Percentiles rank a stretch among this genome's conserved stretches.
Conservation (phyloP, 2,888 invertebrate genomes). For the Odontocerum albicorne region DNA sequence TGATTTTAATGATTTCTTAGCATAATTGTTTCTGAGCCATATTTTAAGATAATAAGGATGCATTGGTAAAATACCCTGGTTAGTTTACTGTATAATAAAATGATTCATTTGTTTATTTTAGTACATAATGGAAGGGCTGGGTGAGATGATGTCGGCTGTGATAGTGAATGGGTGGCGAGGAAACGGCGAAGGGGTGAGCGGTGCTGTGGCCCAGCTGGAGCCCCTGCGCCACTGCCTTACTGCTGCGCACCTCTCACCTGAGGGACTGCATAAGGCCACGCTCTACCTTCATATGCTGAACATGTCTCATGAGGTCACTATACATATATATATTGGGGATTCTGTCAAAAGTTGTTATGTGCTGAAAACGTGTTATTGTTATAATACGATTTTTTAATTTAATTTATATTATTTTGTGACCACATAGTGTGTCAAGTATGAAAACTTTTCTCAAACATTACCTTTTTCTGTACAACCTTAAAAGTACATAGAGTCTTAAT, state of each 20-base stretch:
- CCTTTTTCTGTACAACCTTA: too few species aligned
- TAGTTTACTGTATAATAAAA: not conserved
- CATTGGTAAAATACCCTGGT: not conserved
- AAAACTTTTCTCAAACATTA: too few species aligned
- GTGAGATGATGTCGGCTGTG: conserved; percentile 77
- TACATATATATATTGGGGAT: not conserved
- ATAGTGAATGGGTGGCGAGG: conserved; percentile 44
- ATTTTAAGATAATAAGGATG: too few species aligned
- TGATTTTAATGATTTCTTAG: too few species aligned
- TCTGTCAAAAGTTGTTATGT: too few species aligned
- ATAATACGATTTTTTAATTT: not conserved
- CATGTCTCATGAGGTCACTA: conserved; percentile 73
- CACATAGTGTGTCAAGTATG: not conserved
- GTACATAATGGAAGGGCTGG: conserved; percentile 91
- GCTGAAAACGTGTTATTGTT: not conserved
- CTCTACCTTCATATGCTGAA: conserved; percentile 87
- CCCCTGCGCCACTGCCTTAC: conserved; percentile 52
- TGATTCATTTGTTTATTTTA: conserved; percentile 44
- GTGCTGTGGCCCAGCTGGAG: conserved; percentile 41
- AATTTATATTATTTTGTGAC: not conserved
- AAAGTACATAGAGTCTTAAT: too few species aligned
- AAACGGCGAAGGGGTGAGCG: conserved; percentile 30
- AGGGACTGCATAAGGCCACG: conserved; percentile 79
- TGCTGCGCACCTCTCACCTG: conserved; percentile 49
- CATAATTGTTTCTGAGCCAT: too few species aligned